Evolutionary conservation across 2,888 invertebrate species (phyloP).

Genomic region (Scaptomyza caliginosa): DNA sequence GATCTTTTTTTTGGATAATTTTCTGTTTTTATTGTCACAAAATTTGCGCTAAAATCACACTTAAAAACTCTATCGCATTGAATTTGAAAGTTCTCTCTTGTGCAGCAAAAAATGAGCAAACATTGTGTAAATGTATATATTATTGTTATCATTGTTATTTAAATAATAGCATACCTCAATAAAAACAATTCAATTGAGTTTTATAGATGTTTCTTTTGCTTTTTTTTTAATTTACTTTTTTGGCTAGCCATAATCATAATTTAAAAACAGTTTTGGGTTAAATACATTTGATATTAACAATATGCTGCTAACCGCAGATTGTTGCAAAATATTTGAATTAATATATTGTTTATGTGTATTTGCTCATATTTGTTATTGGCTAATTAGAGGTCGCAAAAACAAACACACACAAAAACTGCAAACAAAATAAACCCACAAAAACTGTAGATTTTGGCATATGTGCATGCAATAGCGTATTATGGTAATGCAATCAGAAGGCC

Average conservation of each 20-base stretch:
- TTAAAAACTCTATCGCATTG: background rate
- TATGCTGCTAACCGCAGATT: constrained; percentile 15
- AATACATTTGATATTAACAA: constrained; percentile 12
- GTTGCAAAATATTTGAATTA: constrained; percentile 27
- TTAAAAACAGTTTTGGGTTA: constrained; percentile 17
- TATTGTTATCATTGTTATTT: too few relatives aligned
- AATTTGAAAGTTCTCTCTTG: background rate
- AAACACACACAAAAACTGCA: constrained; percentile 13
- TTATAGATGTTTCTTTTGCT: background rate
- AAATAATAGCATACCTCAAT: too few relatives aligned
- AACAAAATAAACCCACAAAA: background rate
- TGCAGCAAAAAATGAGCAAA: too few relatives aligned
- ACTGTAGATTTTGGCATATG: constrained; percentile 16
- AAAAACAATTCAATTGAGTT: background rate
- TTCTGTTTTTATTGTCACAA: too few relatives aligned
- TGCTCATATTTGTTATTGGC: constrained; percentile 35
- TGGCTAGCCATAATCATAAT: constrained; percentile 7
- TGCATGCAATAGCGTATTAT: constrained; percentile 39
- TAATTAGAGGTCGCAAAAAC: constrained; percentile 43
- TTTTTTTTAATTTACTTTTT: constrained; percentile 26
- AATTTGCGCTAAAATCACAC: too few relatives aligned
- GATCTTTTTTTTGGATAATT: background rate
- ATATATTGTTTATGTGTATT: constrained; percentile 6
- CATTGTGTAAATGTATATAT: too few relatives aligned
- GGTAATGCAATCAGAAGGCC: constrained; percentile 56